Conservation (phyloP, 2,888 invertebrate species). For the Melanchra persicariae region DNA sequence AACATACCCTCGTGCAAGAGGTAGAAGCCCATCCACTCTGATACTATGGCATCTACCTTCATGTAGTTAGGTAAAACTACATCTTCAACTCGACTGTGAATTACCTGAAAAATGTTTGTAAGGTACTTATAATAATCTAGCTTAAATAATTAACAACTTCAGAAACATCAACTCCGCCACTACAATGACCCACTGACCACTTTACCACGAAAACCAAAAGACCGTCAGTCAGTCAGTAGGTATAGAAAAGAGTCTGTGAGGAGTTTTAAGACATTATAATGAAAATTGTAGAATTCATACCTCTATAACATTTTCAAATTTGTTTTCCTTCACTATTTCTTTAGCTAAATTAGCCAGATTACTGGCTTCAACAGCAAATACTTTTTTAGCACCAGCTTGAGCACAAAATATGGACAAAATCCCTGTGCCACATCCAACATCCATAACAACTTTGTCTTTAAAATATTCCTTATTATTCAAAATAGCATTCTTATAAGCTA, state of each 20-base stretch:
- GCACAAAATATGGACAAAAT: constrained; percentile 97
- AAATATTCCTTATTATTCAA: constrained; percentile 92
- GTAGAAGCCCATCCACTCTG: constrained; percentile 99
- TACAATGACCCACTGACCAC: neutral
- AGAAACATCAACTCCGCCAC: neutral
- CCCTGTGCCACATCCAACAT: constrained; percentile 96
- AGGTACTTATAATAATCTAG: too few relatives aligned
- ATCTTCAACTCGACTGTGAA: constrained; percentile 95
- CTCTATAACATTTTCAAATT: constrained; percentile 92
- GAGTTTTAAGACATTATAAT: too few relatives aligned
- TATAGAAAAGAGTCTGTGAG: too few relatives aligned
- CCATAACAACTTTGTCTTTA: constrained; percentile 95
- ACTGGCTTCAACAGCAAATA: constrained; percentile 96
- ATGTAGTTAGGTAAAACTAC: constrained; percentile 91
- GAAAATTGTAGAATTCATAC: too few relatives aligned
- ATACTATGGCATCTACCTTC: constrained; percentile 97
- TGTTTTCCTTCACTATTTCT: constrained; percentile 93
- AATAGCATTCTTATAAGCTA: constrained; percentile 95
- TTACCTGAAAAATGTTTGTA: too few relatives aligned
- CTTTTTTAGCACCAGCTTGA: constrained; percentile 96
- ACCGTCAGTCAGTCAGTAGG: too few relatives aligned
- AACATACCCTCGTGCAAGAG: constrained; percentile 98
- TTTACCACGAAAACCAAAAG: too few relatives aligned
- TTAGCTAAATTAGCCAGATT: constrained; percentile 92
- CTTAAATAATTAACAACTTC: too few relatives aligned